These are phyloP conservation scores for Lampris megalopsis DNA, from an alignment of 2,113 vertebrate species.

Conservation along the genomic window DNA sequence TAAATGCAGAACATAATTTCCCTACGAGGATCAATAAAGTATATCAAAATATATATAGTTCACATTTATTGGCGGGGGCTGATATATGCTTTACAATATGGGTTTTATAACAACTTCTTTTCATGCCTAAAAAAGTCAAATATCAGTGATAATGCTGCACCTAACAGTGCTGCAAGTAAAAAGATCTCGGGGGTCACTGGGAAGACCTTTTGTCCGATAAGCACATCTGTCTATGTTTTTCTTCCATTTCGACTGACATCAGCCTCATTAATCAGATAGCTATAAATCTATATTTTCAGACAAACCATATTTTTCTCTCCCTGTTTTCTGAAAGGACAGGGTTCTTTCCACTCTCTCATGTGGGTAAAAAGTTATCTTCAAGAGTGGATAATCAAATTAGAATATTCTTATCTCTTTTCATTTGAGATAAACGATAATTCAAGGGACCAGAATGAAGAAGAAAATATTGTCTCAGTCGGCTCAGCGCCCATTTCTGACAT, in stretches of 20 bases:
- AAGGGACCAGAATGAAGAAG: background rate
- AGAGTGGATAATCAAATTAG: conserved; percentile 12
- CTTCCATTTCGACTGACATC: background rate
- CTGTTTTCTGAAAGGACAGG: conserved; percentile 22
- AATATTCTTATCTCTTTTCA: background rate
- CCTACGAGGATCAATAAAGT: too few species aligned
- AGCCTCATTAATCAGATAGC: background rate
- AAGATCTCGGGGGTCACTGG: too few species aligned
- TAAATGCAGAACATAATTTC: too few species aligned
- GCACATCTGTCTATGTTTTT: background rate
- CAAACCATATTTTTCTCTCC: background rate
- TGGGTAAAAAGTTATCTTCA: background rate
- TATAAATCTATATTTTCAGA: background rate
- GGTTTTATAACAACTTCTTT: too few species aligned
- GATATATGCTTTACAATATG: too few species aligned
- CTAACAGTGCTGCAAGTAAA: too few species aligned
- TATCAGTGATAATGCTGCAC: too few species aligned
- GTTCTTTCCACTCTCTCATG: conserved; percentile 56
- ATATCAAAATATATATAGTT: too few species aligned
- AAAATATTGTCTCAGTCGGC: background rate
- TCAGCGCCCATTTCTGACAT: background rate
- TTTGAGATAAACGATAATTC: background rate
- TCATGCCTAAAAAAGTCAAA: too few species aligned
- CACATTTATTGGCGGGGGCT: too few species aligned
- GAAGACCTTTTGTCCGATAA: background rate